Percentiles rank a stretch among this genome's conserved stretches.
These are phyloP conservation scores for Magallana gigas DNA, from an alignment of 1,140 invertebrate species.

Conservation along the genomic window DNA sequence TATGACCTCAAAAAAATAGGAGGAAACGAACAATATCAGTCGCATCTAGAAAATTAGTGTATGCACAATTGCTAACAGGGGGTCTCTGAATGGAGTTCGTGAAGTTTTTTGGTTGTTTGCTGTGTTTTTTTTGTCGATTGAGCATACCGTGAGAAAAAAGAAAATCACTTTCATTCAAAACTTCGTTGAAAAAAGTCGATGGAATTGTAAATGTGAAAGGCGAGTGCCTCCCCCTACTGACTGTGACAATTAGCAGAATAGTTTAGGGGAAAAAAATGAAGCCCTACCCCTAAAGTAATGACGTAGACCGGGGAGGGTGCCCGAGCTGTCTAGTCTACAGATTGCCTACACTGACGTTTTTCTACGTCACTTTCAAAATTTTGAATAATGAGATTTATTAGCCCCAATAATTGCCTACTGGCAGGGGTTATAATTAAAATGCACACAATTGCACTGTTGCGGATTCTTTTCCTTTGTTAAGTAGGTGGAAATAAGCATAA, in stretches of 20 bases:
- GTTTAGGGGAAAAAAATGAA: background rate
- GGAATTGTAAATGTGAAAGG: background rate
- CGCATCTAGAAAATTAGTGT: background rate
- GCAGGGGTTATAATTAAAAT: background rate
- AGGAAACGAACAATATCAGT: background rate
- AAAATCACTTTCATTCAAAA: background rate
- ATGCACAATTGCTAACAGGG: background rate
- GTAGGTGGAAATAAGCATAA: no score
- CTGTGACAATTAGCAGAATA: background rate
- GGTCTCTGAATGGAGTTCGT: background rate
- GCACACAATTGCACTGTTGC: background rate
- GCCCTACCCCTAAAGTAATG: background rate
- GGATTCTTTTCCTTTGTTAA: no score
- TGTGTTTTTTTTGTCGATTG: background rate
- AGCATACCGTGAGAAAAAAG: background rate
- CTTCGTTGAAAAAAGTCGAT: background rate
- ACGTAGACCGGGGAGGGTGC: background rate
- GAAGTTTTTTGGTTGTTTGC: background rate
- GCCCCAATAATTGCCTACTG: background rate
- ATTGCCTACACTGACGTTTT: constrained; percentile 1
- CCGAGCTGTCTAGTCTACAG: background rate
- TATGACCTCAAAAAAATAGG: background rate
- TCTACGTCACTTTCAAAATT: background rate
- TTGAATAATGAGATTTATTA: background rate
- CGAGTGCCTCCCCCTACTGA: background rate